Conservation (phyloP, 1,140 invertebrate genomes). For the Thrips palmi region DNA sequence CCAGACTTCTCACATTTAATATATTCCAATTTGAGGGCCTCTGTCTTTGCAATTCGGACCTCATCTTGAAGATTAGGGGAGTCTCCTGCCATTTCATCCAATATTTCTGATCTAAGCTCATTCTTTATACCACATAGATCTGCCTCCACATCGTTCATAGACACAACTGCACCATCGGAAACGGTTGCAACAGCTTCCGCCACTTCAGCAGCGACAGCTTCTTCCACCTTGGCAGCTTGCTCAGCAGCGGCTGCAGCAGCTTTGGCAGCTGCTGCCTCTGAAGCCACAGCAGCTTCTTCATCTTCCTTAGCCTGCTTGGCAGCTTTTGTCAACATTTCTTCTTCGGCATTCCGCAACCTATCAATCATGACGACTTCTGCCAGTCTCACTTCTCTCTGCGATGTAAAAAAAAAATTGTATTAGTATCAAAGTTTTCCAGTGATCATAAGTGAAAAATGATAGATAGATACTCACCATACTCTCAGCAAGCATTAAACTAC, state of each 20-base stretch:
- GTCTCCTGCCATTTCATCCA: too few relatives aligned
- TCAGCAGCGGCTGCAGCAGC: not conserved
- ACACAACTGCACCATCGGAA: not conserved
- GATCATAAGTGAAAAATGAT: too few relatives aligned
- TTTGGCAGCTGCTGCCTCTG: slow-evolving; percentile 1
- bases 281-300: not conserved
- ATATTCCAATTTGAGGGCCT: too few relatives aligned
- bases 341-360: not conserved
- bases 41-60: too few relatives aligned
- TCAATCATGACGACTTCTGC: not conserved
- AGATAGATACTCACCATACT: slow-evolving; percentile 56
- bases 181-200: too few relatives aligned
- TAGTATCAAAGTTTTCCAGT: too few relatives aligned
- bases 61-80: slow-evolving; percentile 6
- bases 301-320: not conserved
- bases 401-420: not conserved
- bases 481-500: slow-evolving; percentile 58
- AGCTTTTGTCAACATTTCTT: too few relatives aligned
- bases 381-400: not conserved
- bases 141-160: not conserved
- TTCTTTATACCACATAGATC: not conserved
- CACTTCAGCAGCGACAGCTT: too few relatives aligned
- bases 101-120: too few relatives aligned
- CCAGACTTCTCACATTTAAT: too few relatives aligned
- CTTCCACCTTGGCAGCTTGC: too few relatives aligned